Conservation (phyloP, 1,140 invertebrate species). For the Dufourea novaeangliae region DNA sequence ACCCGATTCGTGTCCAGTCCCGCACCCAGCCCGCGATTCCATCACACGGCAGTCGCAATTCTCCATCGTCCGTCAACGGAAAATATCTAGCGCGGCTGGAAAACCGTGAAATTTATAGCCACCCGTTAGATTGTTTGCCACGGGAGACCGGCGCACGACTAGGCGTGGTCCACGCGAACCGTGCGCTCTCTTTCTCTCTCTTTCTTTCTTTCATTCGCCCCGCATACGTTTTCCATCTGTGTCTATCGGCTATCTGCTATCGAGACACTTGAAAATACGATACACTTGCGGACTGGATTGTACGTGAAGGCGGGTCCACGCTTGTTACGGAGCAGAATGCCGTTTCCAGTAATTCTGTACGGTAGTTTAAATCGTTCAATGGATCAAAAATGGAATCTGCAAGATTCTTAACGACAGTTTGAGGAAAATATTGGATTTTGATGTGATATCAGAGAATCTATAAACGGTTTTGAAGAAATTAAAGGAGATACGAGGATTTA, state of each 20-base stretch:
- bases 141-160: conserved; percentile 62
- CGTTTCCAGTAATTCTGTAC: neutral
- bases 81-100: conserved; percentile 1
- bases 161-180: conserved; percentile 67
- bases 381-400: neutral
- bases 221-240: conserved; percentile 17
- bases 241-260: conserved; percentile 16
- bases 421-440: neutral
- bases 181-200: conserved; percentile 55
- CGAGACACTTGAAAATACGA: conserved; percentile 25
- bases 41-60: neutral
- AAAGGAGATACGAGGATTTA: too few relatives aligned
- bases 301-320: neutral
- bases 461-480: neutral
- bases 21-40: neutral
- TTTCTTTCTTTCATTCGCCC: conserved; percentile 45
- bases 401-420: neutral
- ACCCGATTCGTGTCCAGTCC: neutral
- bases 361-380: neutral
- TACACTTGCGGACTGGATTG: conserved; percentile 28
- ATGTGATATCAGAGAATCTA: neutral
- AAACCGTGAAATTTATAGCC: conserved; percentile 47
- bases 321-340: neutral
- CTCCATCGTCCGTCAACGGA: neutral
- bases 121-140: conserved; percentile 50